Evolutionary conservation across 2,797 vertebrate genomes (phyloP).

Genomic region (Amazona finschi): DNA sequence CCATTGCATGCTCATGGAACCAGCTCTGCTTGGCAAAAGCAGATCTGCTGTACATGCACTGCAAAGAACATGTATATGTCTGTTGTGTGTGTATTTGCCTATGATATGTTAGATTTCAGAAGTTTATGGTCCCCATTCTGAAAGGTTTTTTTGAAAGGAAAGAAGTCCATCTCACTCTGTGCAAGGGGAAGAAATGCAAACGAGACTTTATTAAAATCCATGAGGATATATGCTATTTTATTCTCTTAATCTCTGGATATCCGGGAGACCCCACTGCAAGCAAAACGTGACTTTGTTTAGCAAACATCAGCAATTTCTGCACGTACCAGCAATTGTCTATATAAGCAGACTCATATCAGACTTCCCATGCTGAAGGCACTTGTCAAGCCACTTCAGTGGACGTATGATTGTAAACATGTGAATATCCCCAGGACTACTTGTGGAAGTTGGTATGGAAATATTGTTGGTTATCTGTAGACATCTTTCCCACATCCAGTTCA

Average conservation of each 20-base stretch:
- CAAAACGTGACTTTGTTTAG: background rate
- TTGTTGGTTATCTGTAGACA: background rate
- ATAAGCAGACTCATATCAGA: background rate
- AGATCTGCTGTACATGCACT: background rate
- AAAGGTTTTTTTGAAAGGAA: background rate
- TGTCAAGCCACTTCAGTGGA: background rate
- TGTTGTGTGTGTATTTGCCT: background rate
- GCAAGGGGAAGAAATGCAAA: background rate
- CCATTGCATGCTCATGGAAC: fast-evolving
- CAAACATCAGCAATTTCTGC: background rate
- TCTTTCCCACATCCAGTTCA: background rate
- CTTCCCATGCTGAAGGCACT: background rate
- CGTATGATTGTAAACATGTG: background rate
- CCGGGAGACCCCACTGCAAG: background rate
- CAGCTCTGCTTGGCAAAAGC: background rate
- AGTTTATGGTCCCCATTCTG: background rate
- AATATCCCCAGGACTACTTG: background rate
- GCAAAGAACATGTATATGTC: fast-evolving
- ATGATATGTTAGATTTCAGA: background rate
- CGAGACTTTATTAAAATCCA: background rate
- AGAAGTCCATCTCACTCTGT: background rate
- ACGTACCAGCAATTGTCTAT: background rate
- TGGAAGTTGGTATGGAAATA: background rate
- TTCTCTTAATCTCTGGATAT: background rate
- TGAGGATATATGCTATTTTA: background rate